These are phyloP conservation scores for Scrobipalpa costella DNA, from an alignment of 2,888 invertebrate genomes.

Conservation along the genomic window DNA sequence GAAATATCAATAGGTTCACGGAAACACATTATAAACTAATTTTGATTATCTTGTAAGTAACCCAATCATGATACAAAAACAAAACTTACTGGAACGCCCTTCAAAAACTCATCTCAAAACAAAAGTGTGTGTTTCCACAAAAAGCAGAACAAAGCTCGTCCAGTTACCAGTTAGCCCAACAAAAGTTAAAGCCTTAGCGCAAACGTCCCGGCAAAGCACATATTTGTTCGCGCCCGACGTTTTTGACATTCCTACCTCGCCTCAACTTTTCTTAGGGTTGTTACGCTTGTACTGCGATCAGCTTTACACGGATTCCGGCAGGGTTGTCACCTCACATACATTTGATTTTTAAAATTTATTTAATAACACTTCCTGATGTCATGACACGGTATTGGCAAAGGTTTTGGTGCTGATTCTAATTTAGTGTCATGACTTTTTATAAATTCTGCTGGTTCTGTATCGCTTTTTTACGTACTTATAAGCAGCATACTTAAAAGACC, in stretches of 20 bases:
- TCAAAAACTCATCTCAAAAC: constrained; percentile 12
- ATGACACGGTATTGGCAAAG: too few species aligned
- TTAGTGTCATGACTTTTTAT: too few species aligned
- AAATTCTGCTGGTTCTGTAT: too few species aligned
- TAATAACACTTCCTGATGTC: too few species aligned
- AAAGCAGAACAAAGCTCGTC: constrained; percentile 18
- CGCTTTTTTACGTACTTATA: too few species aligned
- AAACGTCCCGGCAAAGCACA: constrained; percentile 62
- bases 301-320: constrained; percentile 34
- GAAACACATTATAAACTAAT: too few species aligned
- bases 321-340: background rate
- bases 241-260: constrained; percentile 74
- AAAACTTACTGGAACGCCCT: background rate
- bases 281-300: constrained; percentile 45
- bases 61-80: background rate
- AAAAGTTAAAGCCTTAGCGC: constrained; percentile 40
- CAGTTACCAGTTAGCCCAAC: constrained; percentile 25
- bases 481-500: too few species aligned
- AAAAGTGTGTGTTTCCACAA: constrained; percentile 10
- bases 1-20: too few species aligned
- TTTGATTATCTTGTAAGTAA: too few species aligned
- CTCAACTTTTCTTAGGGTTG: constrained; percentile 77
- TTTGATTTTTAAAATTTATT: background rate
- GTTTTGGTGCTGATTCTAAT: too few species aligned
- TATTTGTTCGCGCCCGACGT: constrained; percentile 76